A percentile compares a stretch with the other conserved stretches of the same genome.
phyloP scores from a whole-genome alignment of 1,140 invertebrate genomes.

The Druon quercuslanigerum region DNA sequence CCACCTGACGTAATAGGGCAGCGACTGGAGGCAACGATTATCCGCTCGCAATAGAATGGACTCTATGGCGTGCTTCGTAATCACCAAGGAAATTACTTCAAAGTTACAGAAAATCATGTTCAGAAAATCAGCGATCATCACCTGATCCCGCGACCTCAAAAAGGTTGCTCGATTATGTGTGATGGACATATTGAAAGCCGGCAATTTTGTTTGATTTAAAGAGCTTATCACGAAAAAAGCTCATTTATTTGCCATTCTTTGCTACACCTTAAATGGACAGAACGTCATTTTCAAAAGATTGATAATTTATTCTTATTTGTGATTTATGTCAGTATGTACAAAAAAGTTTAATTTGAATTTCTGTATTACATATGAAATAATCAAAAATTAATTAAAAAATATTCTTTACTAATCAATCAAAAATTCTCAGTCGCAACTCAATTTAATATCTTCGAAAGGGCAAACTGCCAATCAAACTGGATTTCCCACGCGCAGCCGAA shows the following conservation, averaged over 20 bases:
- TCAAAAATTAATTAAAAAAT: too few species aligned
- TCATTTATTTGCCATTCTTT: not conserved
- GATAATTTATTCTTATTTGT: too few species aligned
- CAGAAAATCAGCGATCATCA: not conserved
- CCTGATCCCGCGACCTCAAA: not conserved
- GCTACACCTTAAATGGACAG: not conserved
- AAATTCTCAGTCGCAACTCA: not conserved
- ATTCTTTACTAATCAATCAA: not conserved
- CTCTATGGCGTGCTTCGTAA: not conserved
- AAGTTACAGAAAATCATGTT: slow-evolving; percentile 19
- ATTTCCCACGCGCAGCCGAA: not conserved
- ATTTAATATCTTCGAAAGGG: not conserved
- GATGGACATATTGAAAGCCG: not conserved
- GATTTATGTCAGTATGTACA: too few species aligned
- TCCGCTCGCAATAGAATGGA: not conserved
- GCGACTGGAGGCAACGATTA: slow-evolving; percentile 12
- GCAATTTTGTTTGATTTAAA: slow-evolving; percentile 1
- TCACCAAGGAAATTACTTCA: slow-evolving; percentile 3
- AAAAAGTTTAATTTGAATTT: too few species aligned
- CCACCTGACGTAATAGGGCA: slow-evolving; percentile 18
- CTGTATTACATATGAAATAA: too few species aligned
- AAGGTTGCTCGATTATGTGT: slow-evolving; percentile 1
- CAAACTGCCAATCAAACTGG: not conserved
- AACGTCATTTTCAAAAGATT: too few species aligned
- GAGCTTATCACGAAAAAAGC: not conserved